Percentiles rank a stretch among this genome's conserved stretches.
These are phyloP conservation scores for Empis stercorea DNA, from an alignment of 2,888 invertebrate genomes.

Conservation along the genomic window DNA sequence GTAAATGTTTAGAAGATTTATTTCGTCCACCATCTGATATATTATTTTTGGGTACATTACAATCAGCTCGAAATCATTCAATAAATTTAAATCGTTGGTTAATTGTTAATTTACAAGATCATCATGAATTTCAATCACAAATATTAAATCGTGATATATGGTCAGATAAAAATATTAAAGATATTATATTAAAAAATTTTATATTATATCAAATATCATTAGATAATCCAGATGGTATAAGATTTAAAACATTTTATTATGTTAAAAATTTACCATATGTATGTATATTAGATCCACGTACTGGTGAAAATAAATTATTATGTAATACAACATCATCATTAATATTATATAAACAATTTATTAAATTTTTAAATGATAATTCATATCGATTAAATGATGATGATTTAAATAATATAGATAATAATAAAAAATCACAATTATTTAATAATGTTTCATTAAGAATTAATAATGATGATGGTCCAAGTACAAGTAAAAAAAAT, in stretches of 20 bases:
- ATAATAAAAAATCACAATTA: too few species aligned
- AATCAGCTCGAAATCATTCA: slow-evolving; percentile 43
- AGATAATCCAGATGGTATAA: slow-evolving; percentile 44
- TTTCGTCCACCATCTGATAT: slow-evolving; percentile 56
- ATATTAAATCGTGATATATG: slow-evolving; percentile 58
- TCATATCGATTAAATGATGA: slow-evolving; percentile 2
- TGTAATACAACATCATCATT: slow-evolving; percentile 17
- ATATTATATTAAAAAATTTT: slow-evolving; percentile 49
- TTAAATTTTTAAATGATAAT: slow-evolving; percentile 5
- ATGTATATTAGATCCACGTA: slow-evolving; percentile 53
- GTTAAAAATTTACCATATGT: slow-evolving; percentile 48
- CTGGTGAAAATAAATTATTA: slow-evolving; percentile 44
- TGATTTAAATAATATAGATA: background rate
- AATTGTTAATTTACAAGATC: slow-evolving; percentile 56
- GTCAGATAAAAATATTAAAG: slow-evolving; percentile 47
- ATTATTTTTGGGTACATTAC: slow-evolving; percentile 46
- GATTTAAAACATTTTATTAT: slow-evolving; percentile 51
- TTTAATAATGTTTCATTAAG: too few species aligned
- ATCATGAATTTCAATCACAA: slow-evolving; percentile 54
- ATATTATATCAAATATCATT: slow-evolving; percentile 48
- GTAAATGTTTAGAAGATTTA: slow-evolving; percentile 47
- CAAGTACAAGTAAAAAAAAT: too few species aligned
- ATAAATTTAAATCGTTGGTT: slow-evolving; percentile 48
- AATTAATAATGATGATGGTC: too few species aligned
- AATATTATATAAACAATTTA: slow-evolving; percentile 18